Evolutionary conservation across 2,888 invertebrate genomes (phyloP), one percentile per base, ranked within the genome.

Genomic region (Gymnosoma rotundatum): DNA sequence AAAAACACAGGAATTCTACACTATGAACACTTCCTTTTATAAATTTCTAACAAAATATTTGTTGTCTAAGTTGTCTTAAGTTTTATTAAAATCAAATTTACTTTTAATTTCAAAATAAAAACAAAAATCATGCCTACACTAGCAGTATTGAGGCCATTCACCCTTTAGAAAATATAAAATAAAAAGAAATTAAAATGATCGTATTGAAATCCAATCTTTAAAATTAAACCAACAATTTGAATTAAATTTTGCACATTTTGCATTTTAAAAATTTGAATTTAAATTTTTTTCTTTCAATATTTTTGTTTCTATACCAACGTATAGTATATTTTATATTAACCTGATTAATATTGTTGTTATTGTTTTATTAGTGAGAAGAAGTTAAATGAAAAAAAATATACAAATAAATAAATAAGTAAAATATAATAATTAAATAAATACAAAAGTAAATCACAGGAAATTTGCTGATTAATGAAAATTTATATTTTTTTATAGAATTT

Each of bases 401-500:
- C 8, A 54, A 61, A 45, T 45, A 63, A 52, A 25, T 18, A 54
- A 25, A 16, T 63, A 20, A 54, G 48, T 45, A 25, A 54, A 54
- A 61, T 56, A 50, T 25, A 58, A 76, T 50, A 60, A 54, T 45
- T 42, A 69, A 69, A 76, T 21, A 58, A 69, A 52, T 20, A 67
- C 18, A 60, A 67, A 45, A 70, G 20, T 12, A 18, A 50, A 66
- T 79, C 52, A 45, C 42, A 42, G 48, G n/a, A 66, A 66, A 70
- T 79, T 18, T 81, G 81, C 81, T 80, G 80, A 80, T 74, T 69
- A 73, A 45, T 74, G 61, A 25, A 80, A 74, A 61, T 50, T 42
- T 2, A 12, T 1, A 10, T 12, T 42, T 42, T 10, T 42, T 60
- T 66, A 50, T 21, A 42, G 12, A 69, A 61, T 61, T 80, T 54